A percentile compares a stretch with the other conserved stretches of the same genome.
phyloP scores from a whole-genome alignment of 2,113 vertebrate genomes.

The Pluvianellus socialis region DNA sequence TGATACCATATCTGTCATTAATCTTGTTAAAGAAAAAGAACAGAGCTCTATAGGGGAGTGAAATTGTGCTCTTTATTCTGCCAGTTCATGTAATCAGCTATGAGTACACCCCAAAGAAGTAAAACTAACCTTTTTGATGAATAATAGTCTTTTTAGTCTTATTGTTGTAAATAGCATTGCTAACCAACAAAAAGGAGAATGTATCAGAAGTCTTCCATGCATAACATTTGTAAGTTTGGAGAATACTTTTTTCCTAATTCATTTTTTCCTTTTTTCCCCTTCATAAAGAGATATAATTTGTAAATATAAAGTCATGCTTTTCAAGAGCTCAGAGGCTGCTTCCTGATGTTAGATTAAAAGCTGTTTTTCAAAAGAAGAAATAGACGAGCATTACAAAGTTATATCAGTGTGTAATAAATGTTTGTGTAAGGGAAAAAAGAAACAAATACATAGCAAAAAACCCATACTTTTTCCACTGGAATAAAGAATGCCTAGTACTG shows the following conservation, averaged over 20 bases:
- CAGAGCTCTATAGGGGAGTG: not conserved
- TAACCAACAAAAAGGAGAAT: constrained; percentile 26
- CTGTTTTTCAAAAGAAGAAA: constrained; percentile 24
- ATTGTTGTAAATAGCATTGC: constrained; percentile 1
- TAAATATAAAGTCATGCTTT: constrained; percentile 6
- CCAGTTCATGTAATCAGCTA: constrained; percentile 14
- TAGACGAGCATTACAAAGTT: not conserved
- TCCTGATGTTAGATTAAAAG: constrained; percentile 33
- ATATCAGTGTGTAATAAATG: not conserved
- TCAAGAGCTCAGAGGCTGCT: not conserved
- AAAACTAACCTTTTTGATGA: constrained; percentile 27
- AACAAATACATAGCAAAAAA: not conserved
- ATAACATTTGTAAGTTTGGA: not conserved
- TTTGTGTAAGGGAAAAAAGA: not conserved
- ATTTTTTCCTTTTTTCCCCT: constrained; percentile 32
- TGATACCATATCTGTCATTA: constrained; percentile 29
- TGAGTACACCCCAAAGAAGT: not conserved
- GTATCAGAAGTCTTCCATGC: not conserved
- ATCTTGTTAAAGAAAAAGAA: constrained; percentile 5
- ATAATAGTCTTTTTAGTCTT: not conserved
- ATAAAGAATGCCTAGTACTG: not conserved
- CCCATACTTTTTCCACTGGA: not conserved
- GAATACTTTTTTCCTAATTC: not conserved
- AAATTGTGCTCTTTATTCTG: not conserved
- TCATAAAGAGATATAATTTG: constrained; percentile 7